Base-by-base conservation (phyloP, 2,113 vertebrate genomes). In the Drymodes brunneopygia region DNA sequence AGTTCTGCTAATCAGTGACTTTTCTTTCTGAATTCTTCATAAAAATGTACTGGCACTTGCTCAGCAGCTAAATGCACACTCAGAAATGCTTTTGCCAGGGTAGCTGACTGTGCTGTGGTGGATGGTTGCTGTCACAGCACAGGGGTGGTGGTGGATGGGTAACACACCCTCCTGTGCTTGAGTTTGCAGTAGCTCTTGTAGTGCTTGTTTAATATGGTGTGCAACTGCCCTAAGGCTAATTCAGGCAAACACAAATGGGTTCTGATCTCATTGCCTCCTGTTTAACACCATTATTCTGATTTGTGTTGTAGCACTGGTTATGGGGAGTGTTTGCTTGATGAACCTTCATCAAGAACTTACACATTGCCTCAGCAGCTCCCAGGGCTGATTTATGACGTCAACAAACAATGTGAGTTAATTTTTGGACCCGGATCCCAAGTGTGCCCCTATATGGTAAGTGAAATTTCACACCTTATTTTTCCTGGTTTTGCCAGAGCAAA, bases 341-440 rank as follows among this genome's bases (percentile, higher is more conserved):
- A 99, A 94, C 99, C 99, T 42, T 92, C 98, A 97, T 98, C 99
- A 95, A 98, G 99, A 98, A 98, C 98, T 25, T 99, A 99, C 96
- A 82, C 96, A 25, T 98, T 99, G 96, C 98, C 99, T 95, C 98
- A 98, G 94, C 99, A 99, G 96, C 98, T 99, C 94, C 99, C 99
- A 0, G 99, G 99, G 87, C 97, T 98, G 87, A 98, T 99, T 93
- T 99, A 99, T 98, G 98, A 98, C 11, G 99, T 99, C 98, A 99
- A 99, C 97, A 99, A 99, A 98, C 99, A 99, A 97, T 99, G 99
- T 97, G 99, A 99, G 98, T 97, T 99, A 98, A 99, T 99, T 98
- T 99, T 99, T 97, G 99, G 99, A 96, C 98, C 98, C 3, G 99
- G 99, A 90, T 99, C 99, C 82, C 99, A 99, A 98, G 98, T 99